Conservation (phyloP, 2,797 vertebrate genomes). For the Acanthurus leucopareius region DNA sequence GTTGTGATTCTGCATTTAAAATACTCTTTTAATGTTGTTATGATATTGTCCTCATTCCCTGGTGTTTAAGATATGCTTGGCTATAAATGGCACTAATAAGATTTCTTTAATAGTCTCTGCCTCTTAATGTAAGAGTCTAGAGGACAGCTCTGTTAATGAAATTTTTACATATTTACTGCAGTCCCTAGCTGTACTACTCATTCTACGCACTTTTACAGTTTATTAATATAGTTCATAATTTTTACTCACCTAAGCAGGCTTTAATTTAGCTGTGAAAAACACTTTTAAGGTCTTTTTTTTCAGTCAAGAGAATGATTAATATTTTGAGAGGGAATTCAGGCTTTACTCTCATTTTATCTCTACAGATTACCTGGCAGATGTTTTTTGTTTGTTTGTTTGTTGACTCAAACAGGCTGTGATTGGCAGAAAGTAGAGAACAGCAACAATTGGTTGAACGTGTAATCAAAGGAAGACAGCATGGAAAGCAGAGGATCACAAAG, state of each 20-base stretch:
- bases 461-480: constrained; percentile 39
- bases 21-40: constrained; percentile 28
- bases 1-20: constrained; percentile 53
- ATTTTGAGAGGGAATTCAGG: background rate
- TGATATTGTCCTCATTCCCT: constrained; percentile 25
- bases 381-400: constrained; percentile 31
- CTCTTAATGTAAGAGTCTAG: constrained; percentile 7
- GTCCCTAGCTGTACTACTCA: background rate
- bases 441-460: constrained; percentile 22
- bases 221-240: constrained; percentile 2
- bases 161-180: constrained; percentile 14
- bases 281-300: constrained; percentile 14
- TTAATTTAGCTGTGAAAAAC: constrained; percentile 17
- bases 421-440: constrained; percentile 33
- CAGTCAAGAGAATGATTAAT: background rate
- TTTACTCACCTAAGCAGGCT: background rate
- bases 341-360: constrained; percentile 11
- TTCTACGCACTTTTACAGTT: constrained; percentile 6
- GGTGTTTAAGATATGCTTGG: constrained; percentile 22
- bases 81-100: constrained; percentile 23
- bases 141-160: constrained; percentile 11
- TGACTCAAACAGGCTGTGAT: constrained; percentile 16
- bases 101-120: constrained; percentile 15
- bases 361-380: constrained; percentile 17
- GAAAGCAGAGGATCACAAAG: constrained; percentile 26